A percentile compares a stretch with the other conserved stretches of the same genome.
Evolutionary conservation across 2,888 invertebrate genomes (phyloP).

Genomic region (Pristionchus maxplancki): DNA sequence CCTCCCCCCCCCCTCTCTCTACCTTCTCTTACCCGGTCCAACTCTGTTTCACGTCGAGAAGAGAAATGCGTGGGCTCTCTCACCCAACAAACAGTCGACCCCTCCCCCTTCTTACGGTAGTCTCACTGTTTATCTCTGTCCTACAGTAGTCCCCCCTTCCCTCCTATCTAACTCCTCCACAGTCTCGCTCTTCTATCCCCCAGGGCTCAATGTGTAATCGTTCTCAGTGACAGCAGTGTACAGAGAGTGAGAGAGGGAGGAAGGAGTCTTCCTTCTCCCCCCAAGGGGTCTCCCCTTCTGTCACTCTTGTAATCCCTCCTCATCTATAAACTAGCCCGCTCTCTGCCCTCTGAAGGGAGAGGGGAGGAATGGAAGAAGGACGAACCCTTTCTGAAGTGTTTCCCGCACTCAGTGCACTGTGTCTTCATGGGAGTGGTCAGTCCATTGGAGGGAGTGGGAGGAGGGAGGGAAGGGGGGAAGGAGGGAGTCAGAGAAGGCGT

Average conservation of each 20-base stretch:
- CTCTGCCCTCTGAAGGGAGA: neutral
- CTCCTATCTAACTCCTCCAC: constrained; percentile 32
- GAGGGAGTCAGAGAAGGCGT: neutral
- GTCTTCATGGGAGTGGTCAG: constrained; percentile 53
- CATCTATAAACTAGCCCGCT: constrained; percentile 36
- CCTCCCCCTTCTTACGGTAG: neutral
- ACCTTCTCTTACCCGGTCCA: neutral
- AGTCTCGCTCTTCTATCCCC: constrained; percentile 10
- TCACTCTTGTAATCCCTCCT: constrained; percentile 36
- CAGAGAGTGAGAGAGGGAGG: neutral
- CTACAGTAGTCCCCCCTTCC: neutral
- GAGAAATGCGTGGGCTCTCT: neutral
- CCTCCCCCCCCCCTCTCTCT: neutral
- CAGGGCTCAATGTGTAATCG: constrained; percentile 50
- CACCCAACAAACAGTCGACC: too few relatives aligned
- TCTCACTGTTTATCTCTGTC: neutral
- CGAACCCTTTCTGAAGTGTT: constrained; percentile 76
- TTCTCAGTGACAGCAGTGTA: constrained; percentile 44
- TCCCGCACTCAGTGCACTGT: constrained; percentile 77
- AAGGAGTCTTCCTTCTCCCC: constrained; percentile 33
- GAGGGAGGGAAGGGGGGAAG: neutral
- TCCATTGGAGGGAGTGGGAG: neutral
- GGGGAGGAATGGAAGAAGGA: neutral
- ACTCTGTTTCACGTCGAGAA: constrained; percentile 29
- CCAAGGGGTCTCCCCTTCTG: constrained; percentile 32